Evolutionary conservation across 2,888 invertebrate genomes (phyloP).

Genomic region (Drosophila mettleri): DNA sequence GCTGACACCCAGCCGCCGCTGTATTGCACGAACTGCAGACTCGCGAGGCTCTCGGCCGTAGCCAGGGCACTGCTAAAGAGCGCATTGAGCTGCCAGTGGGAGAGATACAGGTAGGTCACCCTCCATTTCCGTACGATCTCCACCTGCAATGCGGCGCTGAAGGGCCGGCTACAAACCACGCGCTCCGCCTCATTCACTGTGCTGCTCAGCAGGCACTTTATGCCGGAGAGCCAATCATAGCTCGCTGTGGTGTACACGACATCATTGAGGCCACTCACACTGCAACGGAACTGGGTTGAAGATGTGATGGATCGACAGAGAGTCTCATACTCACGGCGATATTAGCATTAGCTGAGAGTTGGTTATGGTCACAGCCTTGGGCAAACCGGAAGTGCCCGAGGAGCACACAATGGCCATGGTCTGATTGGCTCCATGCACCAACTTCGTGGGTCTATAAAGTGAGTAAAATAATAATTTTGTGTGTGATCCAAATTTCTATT

Average conservation of each 20-base stretch:
- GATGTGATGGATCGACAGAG: background rate
- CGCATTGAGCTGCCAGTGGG: constrained; percentile 61
- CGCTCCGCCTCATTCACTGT: constrained; percentile 45
- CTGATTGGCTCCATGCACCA: constrained; percentile 45
- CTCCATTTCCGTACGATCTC: constrained; percentile 55
- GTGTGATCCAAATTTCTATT: too few species aligned
- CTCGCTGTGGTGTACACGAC: constrained; percentile 42
- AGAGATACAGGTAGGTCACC: constrained; percentile 36
- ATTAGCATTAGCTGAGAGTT: constrained; percentile 36
- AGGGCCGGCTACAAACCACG: constrained; percentile 55
- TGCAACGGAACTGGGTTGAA: background rate
- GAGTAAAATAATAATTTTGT: background rate
- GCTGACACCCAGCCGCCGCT: constrained; percentile 45
- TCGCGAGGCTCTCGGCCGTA: constrained; percentile 26
- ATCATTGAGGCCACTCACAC: constrained; percentile 27
- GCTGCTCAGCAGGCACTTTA: constrained; percentile 26
- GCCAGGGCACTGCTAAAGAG: constrained; percentile 45
- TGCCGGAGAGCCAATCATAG: constrained; percentile 63
- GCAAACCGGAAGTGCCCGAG: constrained; percentile 69
- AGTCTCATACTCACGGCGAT: constrained; percentile 20
- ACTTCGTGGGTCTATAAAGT: constrained; percentile 27
- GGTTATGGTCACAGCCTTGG: constrained; percentile 65
- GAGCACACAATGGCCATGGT: constrained; percentile 65
- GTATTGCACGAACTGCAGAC: constrained; percentile 27
- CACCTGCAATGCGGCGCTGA: constrained; percentile 47